Evolutionary conservation across 2,888 invertebrate genomes (phyloP).

Genomic region (Drosophila cognata): DNA sequence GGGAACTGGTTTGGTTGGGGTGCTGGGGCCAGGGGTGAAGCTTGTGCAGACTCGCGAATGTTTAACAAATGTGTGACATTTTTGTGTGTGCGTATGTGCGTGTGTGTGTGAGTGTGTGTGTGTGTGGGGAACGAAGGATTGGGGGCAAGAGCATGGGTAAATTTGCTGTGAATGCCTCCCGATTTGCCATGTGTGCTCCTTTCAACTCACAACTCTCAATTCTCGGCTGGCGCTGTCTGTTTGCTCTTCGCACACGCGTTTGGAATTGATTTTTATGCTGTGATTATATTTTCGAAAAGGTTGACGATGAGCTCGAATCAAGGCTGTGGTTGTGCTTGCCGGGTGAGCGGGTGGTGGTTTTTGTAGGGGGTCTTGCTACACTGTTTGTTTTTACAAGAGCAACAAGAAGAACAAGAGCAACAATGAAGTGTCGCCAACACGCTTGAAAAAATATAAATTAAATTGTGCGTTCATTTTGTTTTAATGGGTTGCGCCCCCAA

Average conservation of each 20-base stretch:
- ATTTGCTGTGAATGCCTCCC: conserved; percentile 21
- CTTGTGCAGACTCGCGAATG: conserved; percentile 70
- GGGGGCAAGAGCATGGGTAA: conserved; percentile 13
- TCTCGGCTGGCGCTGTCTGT: conserved; percentile 59
- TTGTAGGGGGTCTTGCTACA: conserved; percentile 44
- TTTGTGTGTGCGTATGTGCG: conserved; percentile 49
- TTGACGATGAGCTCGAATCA: conserved; percentile 70
- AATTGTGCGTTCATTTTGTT: conserved; percentile 81
- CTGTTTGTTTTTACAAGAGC: conserved; percentile 40
- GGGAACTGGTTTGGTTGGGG: conserved; percentile 5
- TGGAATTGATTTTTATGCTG: conserved; percentile 81
- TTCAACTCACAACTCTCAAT: conserved; percentile 25
- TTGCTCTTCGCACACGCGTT: conserved; percentile 74
- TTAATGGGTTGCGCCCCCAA: conserved; percentile 64
- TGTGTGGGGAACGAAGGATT: conserved; percentile 13
- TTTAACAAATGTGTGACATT: conserved; percentile 81
- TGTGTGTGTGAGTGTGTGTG: conserved; percentile 5
- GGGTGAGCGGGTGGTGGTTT: conserved; percentile 11
- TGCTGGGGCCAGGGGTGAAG: conserved; percentile 16
- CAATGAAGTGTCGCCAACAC: conserved; percentile 65
- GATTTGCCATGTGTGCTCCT: conserved; percentile 30
- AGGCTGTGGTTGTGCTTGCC: conserved; percentile 23
- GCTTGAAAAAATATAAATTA: conserved; percentile 80
- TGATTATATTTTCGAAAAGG: conserved; percentile 80
- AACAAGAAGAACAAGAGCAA: conserved; percentile 34